Percentiles rank a stretch among this genome's conserved stretches.
Conservation (phyloP, 1,140 invertebrate genomes). For the Cotesia chilonis region DNA sequence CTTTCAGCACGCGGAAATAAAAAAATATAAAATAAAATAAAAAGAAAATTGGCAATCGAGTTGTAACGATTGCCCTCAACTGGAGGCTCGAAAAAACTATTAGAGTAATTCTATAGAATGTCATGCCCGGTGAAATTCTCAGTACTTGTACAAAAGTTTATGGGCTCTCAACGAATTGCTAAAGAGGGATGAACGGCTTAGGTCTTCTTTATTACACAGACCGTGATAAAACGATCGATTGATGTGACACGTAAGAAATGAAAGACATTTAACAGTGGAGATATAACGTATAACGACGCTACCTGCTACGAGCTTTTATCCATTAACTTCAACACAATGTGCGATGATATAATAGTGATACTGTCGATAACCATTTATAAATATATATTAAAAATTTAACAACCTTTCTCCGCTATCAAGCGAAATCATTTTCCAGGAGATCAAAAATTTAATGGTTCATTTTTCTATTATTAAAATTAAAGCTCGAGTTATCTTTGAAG, state of each 20-base stretch:
- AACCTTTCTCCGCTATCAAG: too few species aligned
- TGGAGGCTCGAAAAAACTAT: background rate
- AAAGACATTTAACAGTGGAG: conserved; percentile 5
- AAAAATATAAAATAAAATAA: background rate
- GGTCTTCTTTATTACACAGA: conserved; percentile 18
- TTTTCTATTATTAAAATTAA: too few species aligned
- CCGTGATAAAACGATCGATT: conserved; percentile 23
- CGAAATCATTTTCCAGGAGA: too few species aligned
- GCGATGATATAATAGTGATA: too few species aligned
- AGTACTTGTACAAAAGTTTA: conserved; percentile 4
- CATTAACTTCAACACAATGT: background rate
- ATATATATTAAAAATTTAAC: too few species aligned
- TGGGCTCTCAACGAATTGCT: conserved; percentile 11
- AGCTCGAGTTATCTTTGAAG: too few species aligned
- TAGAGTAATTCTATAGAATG: background rate
- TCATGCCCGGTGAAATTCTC: background rate
- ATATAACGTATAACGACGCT: background rate
- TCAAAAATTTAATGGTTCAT: too few species aligned
- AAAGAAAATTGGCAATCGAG: background rate
- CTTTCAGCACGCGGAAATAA: background rate
- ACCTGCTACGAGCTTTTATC: background rate
- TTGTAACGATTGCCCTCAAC: background rate
- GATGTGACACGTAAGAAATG: conserved; percentile 6
- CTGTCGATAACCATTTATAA: too few species aligned
- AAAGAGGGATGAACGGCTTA: conserved; percentile 5